Conservation (phyloP, 2,113 vertebrate genomes). For the Nipponia nippon region DNA sequence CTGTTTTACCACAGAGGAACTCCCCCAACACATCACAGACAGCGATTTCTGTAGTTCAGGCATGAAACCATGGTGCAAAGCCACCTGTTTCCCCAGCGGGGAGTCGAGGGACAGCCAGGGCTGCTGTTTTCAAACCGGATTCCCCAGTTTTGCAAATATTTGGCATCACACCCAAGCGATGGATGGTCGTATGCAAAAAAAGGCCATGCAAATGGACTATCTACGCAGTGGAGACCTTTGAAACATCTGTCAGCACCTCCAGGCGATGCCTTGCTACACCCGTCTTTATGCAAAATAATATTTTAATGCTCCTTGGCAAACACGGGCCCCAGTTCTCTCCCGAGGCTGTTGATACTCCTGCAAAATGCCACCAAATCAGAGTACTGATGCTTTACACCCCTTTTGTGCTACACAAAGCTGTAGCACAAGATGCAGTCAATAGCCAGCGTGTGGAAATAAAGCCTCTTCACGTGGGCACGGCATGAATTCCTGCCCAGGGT, state of each 20-base stretch:
- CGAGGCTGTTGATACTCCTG: no score
- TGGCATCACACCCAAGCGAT: background rate
- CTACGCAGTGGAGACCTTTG: background rate
- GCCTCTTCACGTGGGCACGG: fast-evolving
- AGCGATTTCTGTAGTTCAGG: background rate
- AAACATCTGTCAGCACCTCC: background rate
- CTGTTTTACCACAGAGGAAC: background rate
- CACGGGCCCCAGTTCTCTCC: background rate
- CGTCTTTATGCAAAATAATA: background rate
- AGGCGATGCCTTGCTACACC: background rate
- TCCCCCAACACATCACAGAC: background rate
- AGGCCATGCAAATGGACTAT: background rate
- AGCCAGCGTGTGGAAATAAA: background rate
- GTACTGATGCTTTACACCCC: fast-evolving
- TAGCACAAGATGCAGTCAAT: background rate
- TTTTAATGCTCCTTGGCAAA: background rate
- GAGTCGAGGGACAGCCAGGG: background rate
- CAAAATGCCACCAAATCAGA: background rate
- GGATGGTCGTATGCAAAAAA: background rate
- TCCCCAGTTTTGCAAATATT: background rate
- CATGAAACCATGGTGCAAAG: background rate
- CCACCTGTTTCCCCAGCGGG: background rate
- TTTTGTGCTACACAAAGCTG: background rate
- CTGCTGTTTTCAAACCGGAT: background rate
- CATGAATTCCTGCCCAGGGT: background rate